A percentile compares a stretch with the other conserved stretches of the same genome.
These are phyloP conservation scores for Polypterus bichir DNA, from an alignment of 2,113 vertebrate species.

Conservation along the genomic window DNA sequence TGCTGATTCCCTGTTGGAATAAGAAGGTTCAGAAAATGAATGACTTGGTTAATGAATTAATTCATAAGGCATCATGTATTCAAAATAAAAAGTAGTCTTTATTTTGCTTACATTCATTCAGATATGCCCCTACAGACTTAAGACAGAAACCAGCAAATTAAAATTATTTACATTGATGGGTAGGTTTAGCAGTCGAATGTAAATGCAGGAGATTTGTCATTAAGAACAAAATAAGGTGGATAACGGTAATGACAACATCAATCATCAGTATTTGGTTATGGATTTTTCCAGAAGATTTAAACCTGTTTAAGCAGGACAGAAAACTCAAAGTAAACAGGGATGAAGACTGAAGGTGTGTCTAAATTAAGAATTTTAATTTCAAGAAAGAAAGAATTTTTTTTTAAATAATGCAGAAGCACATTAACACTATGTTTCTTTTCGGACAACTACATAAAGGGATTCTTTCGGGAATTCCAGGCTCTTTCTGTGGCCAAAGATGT, in stretches of 20 bases:
- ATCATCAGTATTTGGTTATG: neutral
- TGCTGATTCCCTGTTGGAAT: too few species aligned
- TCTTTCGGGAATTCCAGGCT: conserved; percentile 31
- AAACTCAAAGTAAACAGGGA: conserved; percentile 2
- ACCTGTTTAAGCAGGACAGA: neutral
- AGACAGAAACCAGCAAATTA: too few species aligned
- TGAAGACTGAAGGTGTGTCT: conserved; percentile 5
- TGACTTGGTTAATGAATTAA: too few species aligned
- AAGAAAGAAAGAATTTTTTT: conserved; percentile 3
- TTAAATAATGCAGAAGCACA: conserved; percentile 1
- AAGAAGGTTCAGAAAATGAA: too few species aligned
- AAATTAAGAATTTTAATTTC: conserved; percentile 8
- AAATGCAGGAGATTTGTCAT: too few species aligned
- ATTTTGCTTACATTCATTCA: too few species aligned
- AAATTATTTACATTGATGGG: too few species aligned
- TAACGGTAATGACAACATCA: neutral
- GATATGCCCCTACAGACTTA: too few species aligned
- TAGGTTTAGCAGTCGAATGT: too few species aligned
- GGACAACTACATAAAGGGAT: conserved; percentile 44
- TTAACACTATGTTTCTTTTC: conserved; percentile 17
- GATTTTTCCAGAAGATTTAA: neutral
- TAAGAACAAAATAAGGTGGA: too few species aligned
- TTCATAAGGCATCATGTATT: too few species aligned
- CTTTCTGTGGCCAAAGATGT: conserved; percentile 25
- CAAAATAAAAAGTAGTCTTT: too few species aligned